These are phyloP conservation scores for Lasioglossum figueresi DNA, from an alignment of 2,888 invertebrate genomes.

Conservation along the genomic window DNA sequence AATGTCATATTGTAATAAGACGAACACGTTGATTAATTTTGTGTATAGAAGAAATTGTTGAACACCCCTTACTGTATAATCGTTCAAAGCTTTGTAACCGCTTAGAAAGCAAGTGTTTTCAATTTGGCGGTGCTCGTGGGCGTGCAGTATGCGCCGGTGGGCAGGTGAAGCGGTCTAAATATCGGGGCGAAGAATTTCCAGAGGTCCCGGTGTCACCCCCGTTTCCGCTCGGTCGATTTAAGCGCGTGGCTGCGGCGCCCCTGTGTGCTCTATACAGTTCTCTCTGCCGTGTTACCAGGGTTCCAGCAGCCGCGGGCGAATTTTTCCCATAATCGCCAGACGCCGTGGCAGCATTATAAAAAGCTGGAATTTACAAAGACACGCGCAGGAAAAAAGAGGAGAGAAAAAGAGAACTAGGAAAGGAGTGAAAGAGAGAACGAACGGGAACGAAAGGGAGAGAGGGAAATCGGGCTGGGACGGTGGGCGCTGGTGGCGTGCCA, in stretches of 20 bases:
- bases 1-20: no score
- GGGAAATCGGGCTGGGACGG: constrained; percentile 5
- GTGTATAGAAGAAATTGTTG: neutral
- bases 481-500: constrained; percentile 42
- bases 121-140: neutral
- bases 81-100: neutral
- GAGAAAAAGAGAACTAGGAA: neutral
- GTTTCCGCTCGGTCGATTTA: constrained; percentile 7
- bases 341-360: constrained; percentile 36
- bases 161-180: constrained; percentile 6
- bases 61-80: neutral
- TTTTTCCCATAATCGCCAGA: constrained; percentile 33
- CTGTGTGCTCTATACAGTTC: neutral
- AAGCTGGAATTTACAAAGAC: constrained; percentile 54
- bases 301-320: constrained; percentile 11
- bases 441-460: neutral
- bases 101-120: neutral
- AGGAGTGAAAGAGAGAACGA: neutral
- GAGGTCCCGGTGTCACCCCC: constrained; percentile 2
- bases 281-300: constrained; percentile 22
- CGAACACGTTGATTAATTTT: no score
- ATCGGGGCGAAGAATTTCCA: constrained; percentile 9
- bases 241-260: neutral
- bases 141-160: neutral
- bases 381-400: neutral